A percentile compares a stretch with the other conserved stretches of the same genome.
phyloP scores from a whole-genome alignment of 1,140 invertebrate genomes.

The Bombus soroeensis region DNA sequence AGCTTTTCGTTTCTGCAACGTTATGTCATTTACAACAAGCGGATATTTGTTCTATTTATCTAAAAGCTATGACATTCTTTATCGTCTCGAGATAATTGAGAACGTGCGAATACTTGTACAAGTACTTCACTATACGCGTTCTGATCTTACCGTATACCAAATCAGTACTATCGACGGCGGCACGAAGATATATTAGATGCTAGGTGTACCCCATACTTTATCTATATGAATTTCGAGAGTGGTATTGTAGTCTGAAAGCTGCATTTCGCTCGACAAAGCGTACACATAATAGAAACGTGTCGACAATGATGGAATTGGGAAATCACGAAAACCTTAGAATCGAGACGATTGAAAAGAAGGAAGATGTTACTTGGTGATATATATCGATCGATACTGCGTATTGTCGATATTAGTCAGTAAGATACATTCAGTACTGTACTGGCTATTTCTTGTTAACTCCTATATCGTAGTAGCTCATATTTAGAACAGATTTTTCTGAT shows the following conservation, averaged over 20 bases:
- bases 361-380: background rate
- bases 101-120: background rate
- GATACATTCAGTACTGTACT: background rate
- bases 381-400: background rate
- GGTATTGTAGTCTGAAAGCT: constrained; percentile 27
- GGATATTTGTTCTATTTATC: background rate
- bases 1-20: background rate
- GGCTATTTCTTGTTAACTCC: background rate
- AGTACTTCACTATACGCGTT: background rate
- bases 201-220: background rate
- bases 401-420: background rate
- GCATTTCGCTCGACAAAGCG: background rate
- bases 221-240: constrained; percentile 6
- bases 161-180: background rate
- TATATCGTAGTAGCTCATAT: background rate
- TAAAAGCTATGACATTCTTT: constrained; percentile 27
- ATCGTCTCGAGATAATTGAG: constrained; percentile 26
- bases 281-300: constrained; percentile 37
- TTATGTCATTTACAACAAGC: background rate
- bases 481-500: background rate
- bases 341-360: constrained; percentile 18
- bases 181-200: background rate
- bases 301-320: constrained; percentile 9
- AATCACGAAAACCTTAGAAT: constrained; percentile 28
- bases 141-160: background rate